Evolutionary conservation across 2,888 invertebrate species (phyloP).

Genomic region (Eucera pruinosa): DNA sequence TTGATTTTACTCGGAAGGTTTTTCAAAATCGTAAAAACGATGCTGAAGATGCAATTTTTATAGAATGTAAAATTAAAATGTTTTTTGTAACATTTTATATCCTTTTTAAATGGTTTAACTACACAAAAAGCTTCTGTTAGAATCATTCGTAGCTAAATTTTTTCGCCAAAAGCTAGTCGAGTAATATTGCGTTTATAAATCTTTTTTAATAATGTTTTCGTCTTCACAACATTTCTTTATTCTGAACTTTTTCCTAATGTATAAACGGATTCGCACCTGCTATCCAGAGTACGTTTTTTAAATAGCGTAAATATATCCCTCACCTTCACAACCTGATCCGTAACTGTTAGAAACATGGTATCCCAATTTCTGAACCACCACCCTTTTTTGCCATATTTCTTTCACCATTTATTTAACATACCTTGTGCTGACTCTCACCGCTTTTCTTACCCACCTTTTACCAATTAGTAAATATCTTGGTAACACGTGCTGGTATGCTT

Average conservation of each 20-base stretch:
- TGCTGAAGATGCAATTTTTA: neutral
- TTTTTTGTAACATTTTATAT: no score
- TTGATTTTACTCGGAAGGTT: slow-evolving; percentile 12
- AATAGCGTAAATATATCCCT: slow-evolving; percentile 69
- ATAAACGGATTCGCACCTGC: slow-evolving; percentile 70
- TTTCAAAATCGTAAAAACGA: neutral
- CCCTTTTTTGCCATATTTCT: slow-evolving; percentile 45
- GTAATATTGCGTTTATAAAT: neutral
- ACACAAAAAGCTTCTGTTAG: neutral
- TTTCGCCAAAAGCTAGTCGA: no score
- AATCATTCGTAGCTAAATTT: slow-evolving; percentile 10
- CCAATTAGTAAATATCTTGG: slow-evolving; percentile 75
- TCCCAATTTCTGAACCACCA: slow-evolving; percentile 45
- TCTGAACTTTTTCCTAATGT: neutral
- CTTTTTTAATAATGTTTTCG: neutral
- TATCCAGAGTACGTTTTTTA: slow-evolving; percentile 76
- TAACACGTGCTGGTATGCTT: slow-evolving; percentile 81
- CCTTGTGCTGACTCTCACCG: slow-evolving; percentile 80
- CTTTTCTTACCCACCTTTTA: slow-evolving; percentile 78
- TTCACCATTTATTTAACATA: slow-evolving; percentile 70
- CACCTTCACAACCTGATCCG: slow-evolving; percentile 40
- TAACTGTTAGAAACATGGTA: slow-evolving; percentile 64
- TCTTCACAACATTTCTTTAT: neutral
- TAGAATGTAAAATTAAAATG: no score
- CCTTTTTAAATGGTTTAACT: neutral